phyloP scores from a whole-genome alignment of 2,113 vertebrate genomes.

The Rousettus leschenaultii region DNA sequence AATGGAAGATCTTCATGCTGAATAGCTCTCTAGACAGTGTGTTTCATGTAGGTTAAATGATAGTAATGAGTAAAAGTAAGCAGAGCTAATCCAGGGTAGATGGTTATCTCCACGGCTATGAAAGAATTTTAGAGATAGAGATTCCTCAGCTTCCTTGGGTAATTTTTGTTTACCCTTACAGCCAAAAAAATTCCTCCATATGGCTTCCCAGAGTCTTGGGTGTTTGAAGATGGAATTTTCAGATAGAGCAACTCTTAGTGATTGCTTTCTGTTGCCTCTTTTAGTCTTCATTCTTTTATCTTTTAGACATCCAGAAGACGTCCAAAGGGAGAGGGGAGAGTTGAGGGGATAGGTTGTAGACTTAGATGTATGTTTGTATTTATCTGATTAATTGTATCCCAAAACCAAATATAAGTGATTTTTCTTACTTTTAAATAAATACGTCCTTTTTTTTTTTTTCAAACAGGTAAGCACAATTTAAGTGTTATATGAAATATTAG shows the following conservation, averaged over 20 bases:
- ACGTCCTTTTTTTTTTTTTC: background rate
- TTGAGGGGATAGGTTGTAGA: background rate
- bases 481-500: slow-evolving; percentile 1
- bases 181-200: background rate
- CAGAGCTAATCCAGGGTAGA: background rate
- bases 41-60: background rate
- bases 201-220: background rate
- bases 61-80: slow-evolving; percentile 14
- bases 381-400: background rate
- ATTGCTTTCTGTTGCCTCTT: background rate
- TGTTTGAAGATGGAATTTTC: slow-evolving; percentile 22
- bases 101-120: slow-evolving; percentile 1
- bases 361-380: background rate
- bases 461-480: slow-evolving; percentile 24
- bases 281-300: slow-evolving; percentile 14
- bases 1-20: slow-evolving; percentile 16
- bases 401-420: background rate
- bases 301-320: background rate
- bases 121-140: background rate
- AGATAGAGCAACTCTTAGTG: background rate
- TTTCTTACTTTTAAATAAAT: background rate
- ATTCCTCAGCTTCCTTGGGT: slow-evolving; percentile 5
- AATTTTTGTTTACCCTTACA: slow-evolving; percentile 8
- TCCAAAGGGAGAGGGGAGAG: background rate
- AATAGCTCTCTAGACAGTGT: background rate